Evolutionary conservation across 2,797 vertebrate genomes (phyloP), one percentile per base, ranked within the genome.

Genomic region (Rhinophrynus dorsalis): DNA sequence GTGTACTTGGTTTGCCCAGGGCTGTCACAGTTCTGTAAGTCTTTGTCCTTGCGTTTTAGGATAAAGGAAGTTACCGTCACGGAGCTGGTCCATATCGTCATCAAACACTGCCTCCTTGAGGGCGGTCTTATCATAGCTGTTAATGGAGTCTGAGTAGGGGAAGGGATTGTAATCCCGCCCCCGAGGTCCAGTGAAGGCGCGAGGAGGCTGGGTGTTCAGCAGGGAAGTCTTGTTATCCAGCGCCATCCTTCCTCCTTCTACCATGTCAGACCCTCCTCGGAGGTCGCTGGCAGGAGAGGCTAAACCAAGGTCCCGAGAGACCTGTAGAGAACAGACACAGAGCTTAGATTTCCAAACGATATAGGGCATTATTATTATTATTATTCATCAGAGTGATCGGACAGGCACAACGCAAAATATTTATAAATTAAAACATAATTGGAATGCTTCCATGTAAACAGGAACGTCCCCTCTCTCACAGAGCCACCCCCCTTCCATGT

Each of bases 211-310:
- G 0, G 95, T 99, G 84, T 98, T 99, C 71, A 99, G 94, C 0
- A 99, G 84, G 0, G 96, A 98, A 1, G 97, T 98, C 87, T 99
- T 98, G 86, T 99, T 99, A 81, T 98, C 96, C 62, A 98, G 82
- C 13, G 96, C 97, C 1, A 91, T 97, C 57, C 97, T 89, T 38
- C 95, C 93, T 0, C 95, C 95, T 82, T 97, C 97, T 26, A 94
- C 88, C 62, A 88, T 38, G 30, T 98, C 96, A 40, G 90, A 78
- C 24, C 93, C 85, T 23, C 94, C 85, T 3, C 94, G 94, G 30
- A 91, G 85, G 33, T 96, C 96, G 0, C 90, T 84, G 0, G 87
- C 87, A 0, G 92, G 94, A 9, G 92, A 90, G 0, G 92, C 89
- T 0, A 92, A 84, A 1, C 93, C 85, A 2, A 92, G 92, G 38